These are phyloP conservation scores for Embiotoca jacksoni DNA, from an alignment of 2,113 vertebrate genomes.

Conservation along the genomic window DNA sequence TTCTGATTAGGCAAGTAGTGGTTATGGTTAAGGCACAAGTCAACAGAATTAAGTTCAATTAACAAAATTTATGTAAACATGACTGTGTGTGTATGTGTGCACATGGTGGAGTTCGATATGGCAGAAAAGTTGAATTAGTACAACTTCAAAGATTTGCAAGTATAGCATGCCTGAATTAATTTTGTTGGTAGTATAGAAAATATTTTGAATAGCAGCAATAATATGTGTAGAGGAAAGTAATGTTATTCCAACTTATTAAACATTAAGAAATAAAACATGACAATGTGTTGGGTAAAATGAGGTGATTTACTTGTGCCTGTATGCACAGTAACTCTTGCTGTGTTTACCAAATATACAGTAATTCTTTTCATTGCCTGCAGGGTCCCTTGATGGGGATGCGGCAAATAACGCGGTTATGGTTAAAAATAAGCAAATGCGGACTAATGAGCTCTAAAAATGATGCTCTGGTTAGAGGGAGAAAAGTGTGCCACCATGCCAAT, in stretches of 20 bases:
- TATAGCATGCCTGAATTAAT: background rate
- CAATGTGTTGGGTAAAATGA: slow-evolving; percentile 12
- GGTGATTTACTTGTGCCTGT: background rate
- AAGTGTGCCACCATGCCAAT: slow-evolving; percentile 69
- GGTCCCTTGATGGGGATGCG: slow-evolving; percentile 18
- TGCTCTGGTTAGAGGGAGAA: slow-evolving; percentile 52
- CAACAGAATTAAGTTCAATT: background rate
- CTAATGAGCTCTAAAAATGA: slow-evolving; percentile 34
- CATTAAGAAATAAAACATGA: slow-evolving; percentile 16
- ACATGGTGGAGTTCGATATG: slow-evolving; percentile 5
- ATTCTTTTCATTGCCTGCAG: slow-evolving; percentile 15
- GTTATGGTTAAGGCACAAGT: background rate
- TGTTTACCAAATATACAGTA: slow-evolving; percentile 23
- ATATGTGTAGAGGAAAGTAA: background rate
- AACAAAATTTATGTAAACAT: background rate
- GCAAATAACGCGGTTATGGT: slow-evolving; percentile 22
- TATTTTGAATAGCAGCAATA: background rate
- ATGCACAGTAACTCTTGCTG: slow-evolving; percentile 3
- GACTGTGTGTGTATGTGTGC: background rate
- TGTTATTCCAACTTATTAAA: slow-evolving; percentile 1
- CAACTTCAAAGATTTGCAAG: slow-evolving; percentile 56
- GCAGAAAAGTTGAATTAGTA: slow-evolving; percentile 18
- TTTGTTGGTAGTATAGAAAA: background rate
- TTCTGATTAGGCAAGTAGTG: background rate
- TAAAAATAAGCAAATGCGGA: slow-evolving; percentile 34